These are phyloP conservation scores for Lathronympha strigana DNA, from an alignment of 2,888 invertebrate genomes.

Conservation along the genomic window DNA sequence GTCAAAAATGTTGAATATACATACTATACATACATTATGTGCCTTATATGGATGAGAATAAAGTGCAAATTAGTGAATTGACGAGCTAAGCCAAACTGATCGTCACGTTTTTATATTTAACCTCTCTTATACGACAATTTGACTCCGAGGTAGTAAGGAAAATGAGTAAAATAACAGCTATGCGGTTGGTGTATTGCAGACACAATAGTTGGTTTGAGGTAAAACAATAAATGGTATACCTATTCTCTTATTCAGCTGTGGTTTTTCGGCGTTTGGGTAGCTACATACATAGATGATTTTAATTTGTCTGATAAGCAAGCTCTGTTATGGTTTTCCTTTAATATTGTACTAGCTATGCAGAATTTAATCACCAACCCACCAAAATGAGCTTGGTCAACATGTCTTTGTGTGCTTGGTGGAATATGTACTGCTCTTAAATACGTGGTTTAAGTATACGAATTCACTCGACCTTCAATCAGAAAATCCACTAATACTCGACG, in stretches of 20 bases:
- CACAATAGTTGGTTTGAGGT: background rate
- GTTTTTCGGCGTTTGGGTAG: background rate
- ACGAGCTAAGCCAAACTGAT: background rate
- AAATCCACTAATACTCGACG: background rate
- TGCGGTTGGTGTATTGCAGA: background rate
- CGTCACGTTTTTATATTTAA: conserved; percentile 20
- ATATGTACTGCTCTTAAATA: background rate
- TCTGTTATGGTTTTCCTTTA: no score
- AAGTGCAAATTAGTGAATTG: no score
- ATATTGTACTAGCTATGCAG: no score
- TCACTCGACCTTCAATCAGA: conserved; percentile 4
- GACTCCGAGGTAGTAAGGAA: conserved; percentile 17
- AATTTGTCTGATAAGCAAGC: no score
- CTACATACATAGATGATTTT: no score
- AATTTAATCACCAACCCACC: no score
- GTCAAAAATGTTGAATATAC: no score
- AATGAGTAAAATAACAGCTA: conserved; percentile 3
- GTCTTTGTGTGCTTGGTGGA: no score
- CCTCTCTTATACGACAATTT: conserved; percentile 4
- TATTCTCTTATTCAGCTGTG: background rate
- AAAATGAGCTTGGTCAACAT: no score
- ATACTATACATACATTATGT: no score
- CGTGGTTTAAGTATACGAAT: background rate
- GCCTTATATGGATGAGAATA: no score
- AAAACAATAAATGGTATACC: background rate